Evolutionary conservation across 2,113 vertebrate species (phyloP).

Genomic region (Tinamus guttatus): DNA sequence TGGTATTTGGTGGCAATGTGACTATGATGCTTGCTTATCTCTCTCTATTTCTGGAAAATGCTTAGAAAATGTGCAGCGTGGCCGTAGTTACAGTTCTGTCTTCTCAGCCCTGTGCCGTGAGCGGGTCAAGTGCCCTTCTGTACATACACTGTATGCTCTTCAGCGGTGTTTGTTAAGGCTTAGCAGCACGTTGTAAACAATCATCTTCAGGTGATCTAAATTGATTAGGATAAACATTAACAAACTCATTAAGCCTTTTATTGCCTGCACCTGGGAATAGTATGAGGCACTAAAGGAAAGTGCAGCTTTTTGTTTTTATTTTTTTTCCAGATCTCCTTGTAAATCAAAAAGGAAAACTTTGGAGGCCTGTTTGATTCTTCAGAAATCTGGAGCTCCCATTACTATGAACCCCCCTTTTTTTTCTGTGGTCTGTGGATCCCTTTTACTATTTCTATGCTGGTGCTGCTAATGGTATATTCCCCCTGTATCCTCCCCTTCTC

Average conservation of each 20-base stretch:
- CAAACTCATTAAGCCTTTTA: neutral
- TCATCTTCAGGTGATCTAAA: neutral
- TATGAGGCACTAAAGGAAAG: neutral
- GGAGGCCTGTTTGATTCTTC: neutral
- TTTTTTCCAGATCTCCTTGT: neutral
- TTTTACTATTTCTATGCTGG: neutral
- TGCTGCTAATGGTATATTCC: neutral
- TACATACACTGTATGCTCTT: neutral
- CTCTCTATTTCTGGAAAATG: neutral
- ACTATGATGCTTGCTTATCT: fast-evolving
- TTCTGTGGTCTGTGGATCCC: neutral
- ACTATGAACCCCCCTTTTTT: neutral
- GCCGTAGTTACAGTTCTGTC: neutral
- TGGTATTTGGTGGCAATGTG: neutral
- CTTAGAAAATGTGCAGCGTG: neutral
- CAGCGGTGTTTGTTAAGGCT: neutral
- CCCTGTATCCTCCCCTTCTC: too few relatives aligned
- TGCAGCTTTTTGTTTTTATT: neutral
- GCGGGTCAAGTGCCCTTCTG: neutral
- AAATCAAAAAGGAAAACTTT: neutral
- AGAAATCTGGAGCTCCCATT: neutral
- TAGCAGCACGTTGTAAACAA: neutral
- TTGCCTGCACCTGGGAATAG: neutral
- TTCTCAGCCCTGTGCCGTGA: neutral
- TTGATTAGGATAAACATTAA: neutral